phyloP scores from a whole-genome alignment of 2,888 invertebrate species.

The Flexamia atlantica region DNA sequence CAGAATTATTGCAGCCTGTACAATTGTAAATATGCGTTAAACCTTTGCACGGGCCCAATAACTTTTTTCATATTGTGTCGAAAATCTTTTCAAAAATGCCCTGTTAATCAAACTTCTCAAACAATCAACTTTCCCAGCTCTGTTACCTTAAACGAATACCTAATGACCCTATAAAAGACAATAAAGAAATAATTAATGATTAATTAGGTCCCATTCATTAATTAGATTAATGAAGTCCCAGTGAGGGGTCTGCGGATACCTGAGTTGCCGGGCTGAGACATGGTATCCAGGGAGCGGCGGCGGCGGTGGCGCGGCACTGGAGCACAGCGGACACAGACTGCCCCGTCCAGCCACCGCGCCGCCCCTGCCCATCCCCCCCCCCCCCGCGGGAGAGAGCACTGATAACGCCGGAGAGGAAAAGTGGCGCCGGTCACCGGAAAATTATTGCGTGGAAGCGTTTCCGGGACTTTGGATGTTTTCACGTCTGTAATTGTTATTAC shows the following conservation, averaged over 20 bases:
- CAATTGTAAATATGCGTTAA: too few relatives aligned
- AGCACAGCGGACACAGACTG: background rate
- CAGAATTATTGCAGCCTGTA: too few relatives aligned
- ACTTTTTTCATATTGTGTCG: too few relatives aligned
- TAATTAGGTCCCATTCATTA: too few relatives aligned
- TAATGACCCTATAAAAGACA: too few relatives aligned
- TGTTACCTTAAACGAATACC: too few relatives aligned
- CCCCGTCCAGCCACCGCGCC: background rate
- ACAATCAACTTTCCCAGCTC: too few relatives aligned
- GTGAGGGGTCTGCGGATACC: background rate
- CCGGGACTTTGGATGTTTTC: conserved; percentile 10
- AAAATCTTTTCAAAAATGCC: too few relatives aligned
- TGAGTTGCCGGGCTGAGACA: conserved; percentile 45
- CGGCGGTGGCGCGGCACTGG: conserved; percentile 5
- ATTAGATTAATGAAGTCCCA: too few relatives aligned
- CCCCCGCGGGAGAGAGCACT: background rate
- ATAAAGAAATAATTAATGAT: too few relatives aligned
- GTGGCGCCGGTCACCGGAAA: conserved; percentile 42
- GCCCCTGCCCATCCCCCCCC: conserved; percentile 1
- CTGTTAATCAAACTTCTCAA: too few relatives aligned
- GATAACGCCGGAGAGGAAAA: conserved; percentile 42
- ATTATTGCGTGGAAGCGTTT: conserved; percentile 14
- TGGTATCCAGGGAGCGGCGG: conserved; percentile 12
- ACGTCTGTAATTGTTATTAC: background rate
- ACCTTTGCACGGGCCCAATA: too few relatives aligned